Conservation (phyloP, 2,797 vertebrate species). For the Anguilla anguilla region DNA sequence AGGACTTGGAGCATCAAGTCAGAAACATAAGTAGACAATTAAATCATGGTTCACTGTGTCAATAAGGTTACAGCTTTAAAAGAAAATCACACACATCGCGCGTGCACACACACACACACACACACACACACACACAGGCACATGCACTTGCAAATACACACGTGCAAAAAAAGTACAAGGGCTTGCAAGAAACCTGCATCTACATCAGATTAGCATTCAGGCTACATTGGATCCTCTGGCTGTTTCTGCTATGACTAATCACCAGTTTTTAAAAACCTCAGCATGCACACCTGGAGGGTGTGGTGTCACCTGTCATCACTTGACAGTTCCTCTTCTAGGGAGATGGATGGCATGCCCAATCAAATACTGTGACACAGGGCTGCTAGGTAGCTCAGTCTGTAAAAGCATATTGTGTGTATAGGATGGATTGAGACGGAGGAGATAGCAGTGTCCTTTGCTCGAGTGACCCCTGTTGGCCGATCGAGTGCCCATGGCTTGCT, state of each 20-base stretch:
- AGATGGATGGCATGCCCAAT: slow-evolving; percentile 12
- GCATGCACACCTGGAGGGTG: not conserved
- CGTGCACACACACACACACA: too few relatives aligned
- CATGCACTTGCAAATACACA: not conserved
- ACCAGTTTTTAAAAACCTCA: not conserved
- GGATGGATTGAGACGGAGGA: too few relatives aligned
- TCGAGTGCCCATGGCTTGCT: not conserved
- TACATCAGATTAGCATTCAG: slow-evolving; percentile 13
- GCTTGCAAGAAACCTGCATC: not conserved
- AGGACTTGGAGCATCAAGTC: not conserved
- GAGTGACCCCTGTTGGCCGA: not conserved
- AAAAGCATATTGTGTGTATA: not conserved
- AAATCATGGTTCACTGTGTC: not conserved
- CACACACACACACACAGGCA: not conserved
- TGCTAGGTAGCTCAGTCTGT: too few relatives aligned
- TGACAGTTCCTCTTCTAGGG: slow-evolving; percentile 19
- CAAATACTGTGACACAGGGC: slow-evolving; percentile 17
- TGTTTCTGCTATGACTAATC: slow-evolving; percentile 5
- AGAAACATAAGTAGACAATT: not conserved
- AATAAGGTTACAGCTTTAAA: not conserved
- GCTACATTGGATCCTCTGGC: not conserved
- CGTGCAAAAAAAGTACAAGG: not conserved
- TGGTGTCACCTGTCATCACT: slow-evolving; percentile 9
- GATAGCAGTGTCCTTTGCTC: not conserved
- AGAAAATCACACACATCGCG: not conserved